Conservation (phyloP, 2,113 vertebrate genomes). For the Pedetes capensis region DNA sequence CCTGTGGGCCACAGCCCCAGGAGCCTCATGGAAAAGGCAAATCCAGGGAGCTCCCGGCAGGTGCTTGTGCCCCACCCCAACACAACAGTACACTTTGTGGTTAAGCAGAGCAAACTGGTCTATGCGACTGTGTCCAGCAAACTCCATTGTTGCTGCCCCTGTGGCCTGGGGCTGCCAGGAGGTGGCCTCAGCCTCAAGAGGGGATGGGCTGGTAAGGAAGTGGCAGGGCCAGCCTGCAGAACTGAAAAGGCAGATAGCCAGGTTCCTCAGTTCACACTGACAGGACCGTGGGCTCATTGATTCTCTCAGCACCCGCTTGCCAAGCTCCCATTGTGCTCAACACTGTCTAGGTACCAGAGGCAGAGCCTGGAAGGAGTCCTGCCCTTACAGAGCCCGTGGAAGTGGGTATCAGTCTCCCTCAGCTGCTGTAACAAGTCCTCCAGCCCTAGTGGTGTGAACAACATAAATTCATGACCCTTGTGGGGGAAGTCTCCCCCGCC, state of each 20-base stretch:
- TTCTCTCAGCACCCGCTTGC: background rate
- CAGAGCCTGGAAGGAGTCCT: background rate
- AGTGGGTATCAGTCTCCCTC: too few relatives aligned
- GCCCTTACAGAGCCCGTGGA: too few relatives aligned
- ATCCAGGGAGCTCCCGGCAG: too few relatives aligned
- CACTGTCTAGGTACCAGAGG: fast-evolving
- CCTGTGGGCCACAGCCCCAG: too few relatives aligned
- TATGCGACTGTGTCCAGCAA: background rate
- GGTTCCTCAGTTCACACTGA: background rate
- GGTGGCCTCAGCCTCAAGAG: too few relatives aligned
- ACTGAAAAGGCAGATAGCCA: too few relatives aligned
- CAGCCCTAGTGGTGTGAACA: background rate
- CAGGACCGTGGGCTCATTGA: background rate
- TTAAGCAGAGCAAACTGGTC: background rate
- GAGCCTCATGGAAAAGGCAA: too few relatives aligned
- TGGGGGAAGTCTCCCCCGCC: too few relatives aligned
- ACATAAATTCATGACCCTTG: fast-evolving
- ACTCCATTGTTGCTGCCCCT: background rate
- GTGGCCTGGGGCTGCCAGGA: too few relatives aligned
- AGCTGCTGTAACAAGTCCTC: background rate
- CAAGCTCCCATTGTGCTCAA: fast-evolving
- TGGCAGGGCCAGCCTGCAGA: too few relatives aligned
- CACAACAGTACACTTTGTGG: background rate
- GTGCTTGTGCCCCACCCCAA: background rate
- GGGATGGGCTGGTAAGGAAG: too few relatives aligned